These are phyloP conservation scores for Tachysurus vachellii DNA, from an alignment of 2,113 vertebrate species.

Conservation along the genomic window DNA sequence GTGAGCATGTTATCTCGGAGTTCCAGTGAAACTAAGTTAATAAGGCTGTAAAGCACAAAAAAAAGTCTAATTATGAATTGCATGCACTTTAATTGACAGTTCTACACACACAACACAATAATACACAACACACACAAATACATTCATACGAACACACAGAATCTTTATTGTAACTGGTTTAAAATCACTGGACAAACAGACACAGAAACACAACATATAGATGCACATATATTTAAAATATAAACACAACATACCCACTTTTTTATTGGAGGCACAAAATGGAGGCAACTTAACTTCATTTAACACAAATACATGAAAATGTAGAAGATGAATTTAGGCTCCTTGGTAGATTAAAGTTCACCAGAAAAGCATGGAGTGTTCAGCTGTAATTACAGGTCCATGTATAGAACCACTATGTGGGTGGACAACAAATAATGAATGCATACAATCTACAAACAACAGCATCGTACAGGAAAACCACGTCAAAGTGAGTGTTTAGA, in stretches of 20 bases:
- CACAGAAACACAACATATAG: too few relatives aligned
- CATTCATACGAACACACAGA: too few relatives aligned
- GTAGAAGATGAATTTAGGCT: not conserved
- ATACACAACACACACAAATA: too few relatives aligned
- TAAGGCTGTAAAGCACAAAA: conserved; percentile 78
- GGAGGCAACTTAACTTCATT: not conserved
- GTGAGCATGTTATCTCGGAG: conserved; percentile 95
- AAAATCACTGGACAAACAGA: not conserved
- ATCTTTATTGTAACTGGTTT: too few relatives aligned
- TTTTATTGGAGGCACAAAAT: not conserved
- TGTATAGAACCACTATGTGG: not conserved
- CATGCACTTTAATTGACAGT: not conserved
- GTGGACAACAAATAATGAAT: not conserved
- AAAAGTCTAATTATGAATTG: conserved; percentile 17
- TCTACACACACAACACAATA: too few relatives aligned
- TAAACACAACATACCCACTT: too few relatives aligned
- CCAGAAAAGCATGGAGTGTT: not conserved
- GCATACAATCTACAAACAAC: not conserved
- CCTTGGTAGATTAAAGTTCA: not conserved
- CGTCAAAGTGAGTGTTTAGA: too few relatives aligned
- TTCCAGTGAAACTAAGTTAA: conserved; percentile 94
- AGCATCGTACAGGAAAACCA: not conserved
- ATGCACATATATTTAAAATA: too few relatives aligned
- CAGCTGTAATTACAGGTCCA: not conserved
- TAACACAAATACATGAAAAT: not conserved